Evolutionary conservation across 2,797 vertebrate genomes (phyloP), one percentile per base, ranked within the genome.

Genomic region (Micrastur ruficollis): DNA sequence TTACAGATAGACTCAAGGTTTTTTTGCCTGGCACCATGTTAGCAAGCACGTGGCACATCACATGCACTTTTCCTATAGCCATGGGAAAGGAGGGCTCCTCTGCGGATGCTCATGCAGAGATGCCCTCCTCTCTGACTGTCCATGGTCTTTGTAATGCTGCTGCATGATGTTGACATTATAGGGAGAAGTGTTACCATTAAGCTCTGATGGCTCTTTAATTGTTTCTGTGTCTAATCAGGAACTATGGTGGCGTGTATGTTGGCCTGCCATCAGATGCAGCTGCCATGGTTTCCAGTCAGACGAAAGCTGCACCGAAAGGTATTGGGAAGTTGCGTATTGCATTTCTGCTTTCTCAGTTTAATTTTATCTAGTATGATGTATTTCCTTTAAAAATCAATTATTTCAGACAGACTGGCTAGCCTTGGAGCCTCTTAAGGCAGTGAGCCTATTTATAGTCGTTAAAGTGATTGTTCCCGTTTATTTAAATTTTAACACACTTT

Each of bases 221-320:
- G 29, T 79, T 89, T 93, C 66, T 84, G 36, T 36, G 36, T 36
- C 36, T 36, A 50, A 92, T 46, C 87, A 99, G 99, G 98, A 99
- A 99, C 97, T 99, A 99, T 40, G 99, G 99, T 2, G 99, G 99
- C 0, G 99, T 99, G 6, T 99, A 99, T 29, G 99, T 99, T 59
- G 99, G 99, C 56, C 97, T 99, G 31, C 99, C 99, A 0, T 93
- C 98, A 5, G 99, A 99, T 21, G 96, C 98, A 31, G 97, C 98
- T 82, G 93, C 96, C 56, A 98, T 99, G 92, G 98, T 98, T 80
- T 97, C 98, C 67, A 98, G 96, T 92, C 99, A 99, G 97, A 98
- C 99, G 5, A 99, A 99, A 97, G 97, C 98, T 72, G 97, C 98
- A 53, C 96, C 75, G 6, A 99, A 99, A 99, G 99, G 99, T 99